Conservation (phyloP, 2,888 invertebrate genomes). For the Xestia ashworthii region DNA sequence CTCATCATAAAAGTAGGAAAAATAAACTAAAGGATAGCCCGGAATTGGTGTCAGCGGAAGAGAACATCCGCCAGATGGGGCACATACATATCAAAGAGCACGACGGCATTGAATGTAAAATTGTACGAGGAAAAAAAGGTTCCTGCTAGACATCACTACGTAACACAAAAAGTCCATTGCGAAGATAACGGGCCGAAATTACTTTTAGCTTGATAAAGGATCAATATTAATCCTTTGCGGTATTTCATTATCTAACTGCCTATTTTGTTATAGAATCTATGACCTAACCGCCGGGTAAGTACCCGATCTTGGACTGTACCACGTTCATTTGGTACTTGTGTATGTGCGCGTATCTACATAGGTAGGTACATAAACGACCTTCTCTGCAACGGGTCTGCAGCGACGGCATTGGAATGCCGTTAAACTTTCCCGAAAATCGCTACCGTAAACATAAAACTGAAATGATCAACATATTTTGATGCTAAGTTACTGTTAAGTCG, state of each 20-base stretch:
- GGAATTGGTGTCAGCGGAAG: constrained; percentile 88
- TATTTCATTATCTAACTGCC: constrained; percentile 30
- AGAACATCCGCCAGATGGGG: constrained; percentile 89
- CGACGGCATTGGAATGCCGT: constrained; percentile 15
- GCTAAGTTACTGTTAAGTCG: not conserved
- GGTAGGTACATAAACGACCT: constrained; percentile 8
- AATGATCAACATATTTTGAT: not conserved
- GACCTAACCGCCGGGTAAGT: constrained; percentile 28
- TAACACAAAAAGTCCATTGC: constrained; percentile 8
- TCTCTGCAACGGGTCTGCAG: constrained; percentile 19
- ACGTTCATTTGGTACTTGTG: constrained; percentile 9
- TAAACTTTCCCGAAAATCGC: constrained; percentile 15
- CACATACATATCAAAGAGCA: constrained; percentile 73
- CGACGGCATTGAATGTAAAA: constrained; percentile 58
- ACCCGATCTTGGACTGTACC: constrained; percentile 12
- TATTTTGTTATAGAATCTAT: constrained; percentile 31
- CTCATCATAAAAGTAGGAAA: constrained; percentile 85
- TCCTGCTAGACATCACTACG: constrained; percentile 24
- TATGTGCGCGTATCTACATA: not conserved
- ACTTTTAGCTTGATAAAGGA: constrained; percentile 25
- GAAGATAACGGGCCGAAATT: constrained; percentile 17
- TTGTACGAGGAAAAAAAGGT: constrained; percentile 47
- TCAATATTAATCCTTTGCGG: constrained; percentile 26
- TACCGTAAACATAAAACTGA: constrained; percentile 6
- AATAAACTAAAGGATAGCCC: constrained; percentile 85